Conservation (phyloP, 2,888 invertebrate genomes). For the Amblyjoppa fuscipennis region DNA sequence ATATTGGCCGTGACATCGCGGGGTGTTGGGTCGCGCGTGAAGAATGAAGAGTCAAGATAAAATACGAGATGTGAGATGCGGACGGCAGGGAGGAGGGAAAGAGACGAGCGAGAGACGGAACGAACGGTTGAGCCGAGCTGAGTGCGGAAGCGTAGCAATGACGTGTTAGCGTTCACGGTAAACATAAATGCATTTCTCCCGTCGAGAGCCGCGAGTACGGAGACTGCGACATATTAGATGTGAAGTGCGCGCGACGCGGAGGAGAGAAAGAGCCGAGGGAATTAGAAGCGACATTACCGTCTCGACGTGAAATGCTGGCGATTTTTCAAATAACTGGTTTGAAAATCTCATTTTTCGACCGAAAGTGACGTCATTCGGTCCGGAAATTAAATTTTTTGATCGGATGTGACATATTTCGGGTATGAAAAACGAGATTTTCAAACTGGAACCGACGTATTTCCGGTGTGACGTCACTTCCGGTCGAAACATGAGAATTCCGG, state of each 20-base stretch:
- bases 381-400: neutral
- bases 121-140: slow-evolving; percentile 19
- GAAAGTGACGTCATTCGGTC: neutral
- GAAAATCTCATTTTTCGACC: neutral
- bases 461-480: no score
- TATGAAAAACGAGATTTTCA: no score
- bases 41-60: slow-evolving; percentile 65
- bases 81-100: slow-evolving; percentile 12
- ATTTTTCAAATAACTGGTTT: neutral
- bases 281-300: slow-evolving; percentile 39
- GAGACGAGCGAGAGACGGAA: slow-evolving; percentile 26
- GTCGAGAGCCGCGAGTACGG: slow-evolving; percentile 5
- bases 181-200: slow-evolving; percentile 38
- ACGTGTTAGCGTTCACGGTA: slow-evolving; percentile 36
- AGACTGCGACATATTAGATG: slow-evolving; percentile 28
- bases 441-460: no score
- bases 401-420: no score
- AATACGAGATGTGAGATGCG: slow-evolving; percentile 53
- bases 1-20: slow-evolving; percentile 56
- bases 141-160: slow-evolving; percentile 26
- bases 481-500: no score
- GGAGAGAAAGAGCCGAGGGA: slow-evolving; percentile 22
- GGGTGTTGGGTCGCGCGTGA: slow-evolving; percentile 44
- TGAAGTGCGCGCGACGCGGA: slow-evolving; percentile 18
- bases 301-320: slow-evolving; percentile 31